A percentile compares a stretch with the other conserved stretches of the same genome.
These are phyloP conservation scores for Drosophila neocordata DNA, from an alignment of 1,140 invertebrate genomes.

Conservation along the genomic window DNA sequence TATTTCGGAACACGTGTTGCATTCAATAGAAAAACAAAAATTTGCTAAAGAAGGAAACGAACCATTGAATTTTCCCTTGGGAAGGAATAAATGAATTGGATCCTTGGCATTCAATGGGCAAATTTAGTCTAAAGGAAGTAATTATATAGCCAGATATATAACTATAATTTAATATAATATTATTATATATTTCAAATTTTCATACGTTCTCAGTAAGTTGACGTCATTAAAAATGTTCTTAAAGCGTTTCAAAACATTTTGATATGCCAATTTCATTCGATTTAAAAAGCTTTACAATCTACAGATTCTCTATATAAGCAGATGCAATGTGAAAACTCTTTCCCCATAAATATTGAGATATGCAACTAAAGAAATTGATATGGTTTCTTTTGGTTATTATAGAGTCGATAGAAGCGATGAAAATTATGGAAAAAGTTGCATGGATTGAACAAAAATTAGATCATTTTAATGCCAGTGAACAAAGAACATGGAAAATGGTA, in stretches of 20 bases:
- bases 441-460: constrained; percentile 84
- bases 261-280: not conserved
- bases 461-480: constrained; percentile 88
- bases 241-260: not conserved
- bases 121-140: too few relatives aligned
- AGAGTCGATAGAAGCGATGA: not conserved
- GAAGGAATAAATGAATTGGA: too few relatives aligned
- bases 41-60: not conserved
- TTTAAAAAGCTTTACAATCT: not conserved
- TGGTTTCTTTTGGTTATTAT: not conserved
- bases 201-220: too few relatives aligned
- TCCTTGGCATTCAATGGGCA: too few relatives aligned
- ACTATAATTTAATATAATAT: too few relatives aligned
- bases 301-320: not conserved
- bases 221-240: not conserved
- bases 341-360: not conserved
- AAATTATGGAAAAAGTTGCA: constrained; percentile 6
- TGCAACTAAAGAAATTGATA: not conserved
- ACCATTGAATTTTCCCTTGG: not conserved
- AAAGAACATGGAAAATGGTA: constrained; percentile 86
- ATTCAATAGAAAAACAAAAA: constrained; percentile 1
- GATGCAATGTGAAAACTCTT: not conserved
- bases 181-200: too few relatives aligned
- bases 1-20: constrained; percentile 82
- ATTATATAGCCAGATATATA: too few relatives aligned